phyloP scores from a whole-genome alignment of 2,797 vertebrate genomes.

The Peromyscus attwateri region DNA sequence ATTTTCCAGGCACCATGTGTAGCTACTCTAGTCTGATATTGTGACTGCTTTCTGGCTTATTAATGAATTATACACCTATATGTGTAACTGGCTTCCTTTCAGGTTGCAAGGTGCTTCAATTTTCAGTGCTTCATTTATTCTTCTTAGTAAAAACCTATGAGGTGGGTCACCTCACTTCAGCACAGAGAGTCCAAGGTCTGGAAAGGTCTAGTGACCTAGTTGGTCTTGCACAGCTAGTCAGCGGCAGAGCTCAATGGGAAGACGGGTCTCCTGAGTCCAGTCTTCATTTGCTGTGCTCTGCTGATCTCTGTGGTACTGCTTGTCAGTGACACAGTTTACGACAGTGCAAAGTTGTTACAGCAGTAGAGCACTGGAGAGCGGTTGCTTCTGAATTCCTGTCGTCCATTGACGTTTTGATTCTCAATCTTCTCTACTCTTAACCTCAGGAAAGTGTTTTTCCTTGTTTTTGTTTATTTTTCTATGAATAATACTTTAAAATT shows the following conservation, averaged over 20 bases:
- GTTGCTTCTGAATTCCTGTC: not conserved
- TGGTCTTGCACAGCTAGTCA: not conserved
- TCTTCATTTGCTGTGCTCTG: not conserved
- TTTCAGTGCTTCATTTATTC: constrained; percentile 13
- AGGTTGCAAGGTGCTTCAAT: not conserved
- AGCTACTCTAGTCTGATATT: not conserved
- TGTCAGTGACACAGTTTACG: not conserved
- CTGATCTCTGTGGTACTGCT: not conserved
- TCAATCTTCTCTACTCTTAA: constrained; percentile 30
- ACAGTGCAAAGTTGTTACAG: not conserved
- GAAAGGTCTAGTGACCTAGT: not conserved
- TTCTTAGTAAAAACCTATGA: not conserved
- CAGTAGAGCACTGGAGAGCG: not conserved
- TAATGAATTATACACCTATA: not conserved
- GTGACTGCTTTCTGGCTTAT: not conserved
- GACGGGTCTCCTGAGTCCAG: not conserved
- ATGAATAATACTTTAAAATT: not conserved
- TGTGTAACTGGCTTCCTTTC: not conserved
- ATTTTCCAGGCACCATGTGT: not conserved
- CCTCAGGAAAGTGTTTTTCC: not conserved
- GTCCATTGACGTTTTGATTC: not conserved
- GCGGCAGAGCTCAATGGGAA: not conserved
- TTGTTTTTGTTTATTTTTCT: constrained; percentile 9
- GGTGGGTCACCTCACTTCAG: not conserved
- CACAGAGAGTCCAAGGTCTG: not conserved